A percentile compares a stretch with the other conserved stretches of the same genome.
phyloP scores from a whole-genome alignment of 2,113 vertebrate genomes.

The Brachionichthys hirsutus region DNA sequence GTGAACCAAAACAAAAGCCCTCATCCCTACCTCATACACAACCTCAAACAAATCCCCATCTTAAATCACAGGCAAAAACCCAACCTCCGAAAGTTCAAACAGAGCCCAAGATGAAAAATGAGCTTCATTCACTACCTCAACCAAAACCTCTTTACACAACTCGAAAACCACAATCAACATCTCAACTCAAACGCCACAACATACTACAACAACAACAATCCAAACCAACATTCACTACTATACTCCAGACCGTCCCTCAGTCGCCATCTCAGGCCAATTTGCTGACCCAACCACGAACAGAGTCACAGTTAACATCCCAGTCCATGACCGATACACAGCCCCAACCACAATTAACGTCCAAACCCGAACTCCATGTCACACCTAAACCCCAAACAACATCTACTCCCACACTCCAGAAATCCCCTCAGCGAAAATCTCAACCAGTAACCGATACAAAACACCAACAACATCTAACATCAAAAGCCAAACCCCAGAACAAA shows the following conservation, averaged over 20 bases:
- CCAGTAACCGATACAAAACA: neutral
- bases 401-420: too few relatives aligned
- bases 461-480: neutral
- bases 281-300: neutral
- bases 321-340: too few relatives aligned
- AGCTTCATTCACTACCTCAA: neutral
- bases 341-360: too few relatives aligned
- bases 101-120: neutral
- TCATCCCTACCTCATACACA: neutral
- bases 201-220: neutral
- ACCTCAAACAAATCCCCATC: slow-evolving; percentile 6
- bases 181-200: neutral
- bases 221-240: neutral
- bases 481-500: neutral
- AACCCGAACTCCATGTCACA: neutral
- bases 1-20: slow-evolving; percentile 15
- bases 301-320: neutral
- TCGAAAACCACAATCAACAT: neutral
- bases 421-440: too few relatives aligned
- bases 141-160: neutral
- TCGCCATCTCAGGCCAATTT: neutral
- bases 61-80: slow-evolving; percentile 17
- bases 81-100: slow-evolving; percentile 7
- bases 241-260: neutral
- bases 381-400: neutral